These are phyloP conservation scores for Zelostemma sp. DNA, from an alignment of 1,140 invertebrate species.

Conservation along the genomic window DNA sequence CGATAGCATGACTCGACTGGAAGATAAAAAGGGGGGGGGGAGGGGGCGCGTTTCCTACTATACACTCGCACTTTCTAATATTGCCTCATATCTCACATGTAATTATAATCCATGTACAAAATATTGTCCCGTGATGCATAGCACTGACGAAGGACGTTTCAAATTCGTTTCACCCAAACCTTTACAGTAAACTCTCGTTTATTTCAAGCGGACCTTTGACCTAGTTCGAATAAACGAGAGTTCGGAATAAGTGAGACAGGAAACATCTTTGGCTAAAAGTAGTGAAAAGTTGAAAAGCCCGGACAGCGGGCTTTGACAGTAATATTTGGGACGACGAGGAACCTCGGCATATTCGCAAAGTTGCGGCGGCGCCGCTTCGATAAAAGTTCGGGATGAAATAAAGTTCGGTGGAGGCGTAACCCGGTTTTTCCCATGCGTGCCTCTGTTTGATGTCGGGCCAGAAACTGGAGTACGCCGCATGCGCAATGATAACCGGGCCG, in stretches of 20 bases:
- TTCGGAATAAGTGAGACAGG: background rate
- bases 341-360: too few species aligned
- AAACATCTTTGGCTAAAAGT: background rate
- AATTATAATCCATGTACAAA: constrained; percentile 4
- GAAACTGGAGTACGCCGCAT: constrained; percentile 43
- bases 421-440: constrained; percentile 34
- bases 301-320: too few species aligned
- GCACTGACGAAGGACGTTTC: background rate
- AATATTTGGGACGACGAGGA: too few species aligned
- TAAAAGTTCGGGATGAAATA: constrained; percentile 34
- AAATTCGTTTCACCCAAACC: background rate
- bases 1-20: background rate
- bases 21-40: background rate
- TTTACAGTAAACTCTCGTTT: too few species aligned
- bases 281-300: too few species aligned
- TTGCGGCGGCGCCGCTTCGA: too few species aligned
- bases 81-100: background rate
- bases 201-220: too few species aligned
- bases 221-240: too few species aligned
- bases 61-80: constrained; percentile 1
- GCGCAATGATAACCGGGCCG: constrained; percentile 39
- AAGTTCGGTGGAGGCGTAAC: constrained; percentile 35
- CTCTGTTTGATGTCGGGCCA: constrained; percentile 30
- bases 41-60: background rate
- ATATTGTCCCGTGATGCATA: background rate